Percentiles rank a stretch among this genome's conserved stretches.
Conservation (phyloP, 2,797 vertebrate species). For the Falco novaeseelandiae region DNA sequence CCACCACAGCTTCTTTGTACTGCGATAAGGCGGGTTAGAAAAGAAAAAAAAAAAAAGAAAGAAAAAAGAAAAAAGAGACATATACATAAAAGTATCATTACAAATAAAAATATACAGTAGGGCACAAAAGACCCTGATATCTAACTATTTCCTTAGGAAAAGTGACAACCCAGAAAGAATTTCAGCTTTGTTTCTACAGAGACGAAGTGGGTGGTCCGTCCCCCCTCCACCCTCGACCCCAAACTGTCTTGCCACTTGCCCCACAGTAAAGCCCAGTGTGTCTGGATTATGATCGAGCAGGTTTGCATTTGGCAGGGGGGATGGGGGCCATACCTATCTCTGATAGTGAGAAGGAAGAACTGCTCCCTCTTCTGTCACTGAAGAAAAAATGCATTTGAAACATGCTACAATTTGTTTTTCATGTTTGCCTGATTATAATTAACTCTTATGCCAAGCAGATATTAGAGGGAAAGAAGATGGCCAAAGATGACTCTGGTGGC, state of each 20-base stretch:
- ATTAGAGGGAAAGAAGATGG: background rate
- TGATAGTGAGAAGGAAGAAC: conserved; percentile 76
- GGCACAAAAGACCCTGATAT: conserved; percentile 60
- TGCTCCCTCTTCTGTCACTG: conserved; percentile 85
- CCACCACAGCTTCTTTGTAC: conserved; percentile 69
- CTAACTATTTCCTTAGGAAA: conserved; percentile 70
- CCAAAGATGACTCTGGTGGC: background rate
- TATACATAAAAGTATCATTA: conserved; percentile 43
- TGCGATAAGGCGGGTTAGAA: background rate
- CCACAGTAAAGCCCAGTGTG: background rate
- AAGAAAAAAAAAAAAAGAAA: background rate
- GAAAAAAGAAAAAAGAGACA: background rate
- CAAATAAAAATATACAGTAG: conserved; percentile 75
- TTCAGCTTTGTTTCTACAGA: conserved; percentile 56
- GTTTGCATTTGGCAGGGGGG: conserved; percentile 67
- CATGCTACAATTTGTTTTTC: background rate
- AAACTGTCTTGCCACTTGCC: conserved; percentile 22
- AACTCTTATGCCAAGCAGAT: background rate
- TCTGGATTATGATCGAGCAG: conserved; percentile 74
- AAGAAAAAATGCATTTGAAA: conserved; percentile 32
- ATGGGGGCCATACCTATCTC: conserved; percentile 34
- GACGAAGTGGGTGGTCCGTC: conserved; percentile 82
- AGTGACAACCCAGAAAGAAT: conserved; percentile 71
- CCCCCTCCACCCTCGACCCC: background rate
- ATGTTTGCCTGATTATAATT: background rate